Evolutionary conservation across 2,888 invertebrate species (phyloP), one percentile per base, ranked within the genome.

Genomic region (Apantesis nais): DNA sequence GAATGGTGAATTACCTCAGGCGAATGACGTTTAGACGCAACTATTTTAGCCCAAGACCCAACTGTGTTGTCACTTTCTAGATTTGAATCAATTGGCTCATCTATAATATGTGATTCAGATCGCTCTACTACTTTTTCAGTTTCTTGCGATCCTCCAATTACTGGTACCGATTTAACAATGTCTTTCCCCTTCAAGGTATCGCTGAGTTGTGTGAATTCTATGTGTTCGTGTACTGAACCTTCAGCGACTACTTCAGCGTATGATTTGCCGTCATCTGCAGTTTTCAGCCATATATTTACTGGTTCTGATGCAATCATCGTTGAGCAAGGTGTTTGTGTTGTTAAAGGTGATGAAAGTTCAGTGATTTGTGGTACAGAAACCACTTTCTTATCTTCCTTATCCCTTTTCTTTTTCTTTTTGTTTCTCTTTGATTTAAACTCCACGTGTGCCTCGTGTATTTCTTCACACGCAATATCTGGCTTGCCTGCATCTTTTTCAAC

Each of bases 201-300:
- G 62, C 67, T 19, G 25, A 78, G 62, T 63, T 78, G 74, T 48
- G 75, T 68, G 65, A 70, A 74, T 70, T 83, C 81, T 62, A 68
- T 77, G 55, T 85, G 73, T 80, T 84, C 85, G 25, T 78, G 74
- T n/a, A 79, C 67, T 61, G 93, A 80, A 1, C 93, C 90, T 82
- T 95, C 95, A 29, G 96, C 96, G 12, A 97, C 92, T 52, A 97
- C 96, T 89, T 97, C 96, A 31, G 97, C 97, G 83, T 97, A 97
- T 0, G 97, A 97, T 89, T 97, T 97, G 0, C 96, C 96, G 76
- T 96, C 96, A 60, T 94, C 92, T 66, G 92, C 87, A 55, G 92
- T 78, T 83, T 92, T 93, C n/a, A 88, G 85, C 96, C 96, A 96
- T 34, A 96, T 92, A 83, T 95, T 96, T 29, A 86, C 71, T 62